Base-by-base conservation (phyloP, 2,113 vertebrate genomes). In the Pseudolaguvia tuberculata region DNA sequence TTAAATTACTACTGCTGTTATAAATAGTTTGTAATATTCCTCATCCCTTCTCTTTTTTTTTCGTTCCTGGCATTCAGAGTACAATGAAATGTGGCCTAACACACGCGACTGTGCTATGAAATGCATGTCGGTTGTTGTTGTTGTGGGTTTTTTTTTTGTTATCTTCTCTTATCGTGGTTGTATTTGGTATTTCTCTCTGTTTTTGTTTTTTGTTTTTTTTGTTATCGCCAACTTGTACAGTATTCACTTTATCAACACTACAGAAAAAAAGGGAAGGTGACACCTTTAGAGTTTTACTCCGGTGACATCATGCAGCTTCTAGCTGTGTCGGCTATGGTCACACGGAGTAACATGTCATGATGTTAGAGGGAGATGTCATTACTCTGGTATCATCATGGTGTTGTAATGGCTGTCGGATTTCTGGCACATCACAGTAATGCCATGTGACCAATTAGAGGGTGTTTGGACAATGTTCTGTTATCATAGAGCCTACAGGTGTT, bases 141-240 rank as follows among this genome's bases (percentile, higher is more conserved):
- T 12, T 15, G 23, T 57, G 25, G 13, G n/a, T 55, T 23, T 23
- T 21, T 21, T 55, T 84, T 88, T 79, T 87, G 83, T 85, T 82
- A 35, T 35, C 31, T 89, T 86, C 85, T 86, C 85, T 88, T 84
- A 55, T 72, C 25, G 88, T 90, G 76, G 72, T 78, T 78, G 79
- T 78, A 53, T 81, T 78, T 76, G 5, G 53, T 76, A 69, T 73
- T 77, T 52, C 31, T 35, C n/a, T n/a, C n/a, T n/a, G n/a, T n/a
- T n/a, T n/a, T n/a, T n/a, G n/a, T n/a, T n/a, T n/a, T n/a, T n/a
- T n/a, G n/a, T 67, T 78, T 80, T 73, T 75, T 80, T 83, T 83
- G 87, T 88, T 88, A 87, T 83, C 86, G 87, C 87, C 84, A 86
- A 91, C 86, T 82, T 90, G 88, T 90, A 90, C 83, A 87, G 88